Base-by-base conservation (phyloP, 30 jellyfish, hydroid and myxozoan species). In the Haliclystus octoradiatus region DNA sequence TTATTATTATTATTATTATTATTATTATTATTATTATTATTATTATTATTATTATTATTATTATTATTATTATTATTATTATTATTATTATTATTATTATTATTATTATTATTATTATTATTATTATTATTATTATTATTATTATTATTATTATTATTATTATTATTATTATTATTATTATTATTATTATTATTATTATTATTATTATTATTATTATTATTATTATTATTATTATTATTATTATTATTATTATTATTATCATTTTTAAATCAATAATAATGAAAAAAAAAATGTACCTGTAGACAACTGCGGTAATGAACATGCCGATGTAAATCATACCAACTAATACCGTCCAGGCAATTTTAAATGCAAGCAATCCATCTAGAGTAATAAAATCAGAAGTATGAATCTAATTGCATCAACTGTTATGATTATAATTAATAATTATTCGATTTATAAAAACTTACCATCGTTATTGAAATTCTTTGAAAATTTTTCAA, bases 221-320 rank as follows among this genome's bases (percentile, higher is more conserved):
- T 14, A 47, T 47, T 14, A 47, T 47, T 14, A 47, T 47, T 14
- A 47, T 47, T 14, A 47, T 47, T 14, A 47, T 47, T 14, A n/a
- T 47, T 14, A 47, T 47, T 14, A 47, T 47, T 14, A 47, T 47
- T 14, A 47, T 47, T 14, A n/a, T 47, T 14, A 47, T 47, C 15
- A 47, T 47, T 14, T 12, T 47, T 14, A 47, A 12, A n/a, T 12
- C 61, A n/a, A 47, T n/a, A n/a, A 47, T 47, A n/a, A 47, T 47
- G 61, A 61, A 33, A 75, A 34, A 60, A 63, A 34, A 33, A 67
- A 63, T 24, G 31, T 26, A 62, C 30, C 28, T 26, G 84, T 26
- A 29, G n/a, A n/a, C n/a, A n/a, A n/a, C n/a, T n/a, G n/a, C n/a
- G n/a, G n/a, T n/a, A n/a, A n/a, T n/a, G n/a, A n/a, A n/a, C n/a